These are phyloP conservation scores for Podotricha telesiphe DNA, from an alignment of 2,888 invertebrate genomes.

Conservation along the genomic window DNA sequence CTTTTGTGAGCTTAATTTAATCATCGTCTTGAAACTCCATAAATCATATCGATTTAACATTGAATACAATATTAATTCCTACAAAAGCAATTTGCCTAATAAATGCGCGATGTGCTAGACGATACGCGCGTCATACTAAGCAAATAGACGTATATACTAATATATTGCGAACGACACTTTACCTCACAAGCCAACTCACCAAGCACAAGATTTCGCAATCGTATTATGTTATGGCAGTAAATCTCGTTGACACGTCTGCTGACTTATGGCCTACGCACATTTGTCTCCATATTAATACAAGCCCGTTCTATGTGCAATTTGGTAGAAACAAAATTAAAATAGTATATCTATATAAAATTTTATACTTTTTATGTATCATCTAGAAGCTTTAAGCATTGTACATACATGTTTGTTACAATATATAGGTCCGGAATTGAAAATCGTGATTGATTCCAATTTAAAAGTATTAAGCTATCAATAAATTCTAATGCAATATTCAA, in stretches of 20 bases:
- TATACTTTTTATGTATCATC: no score
- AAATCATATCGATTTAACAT: conserved; percentile 26
- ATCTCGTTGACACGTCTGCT: conserved; percentile 65
- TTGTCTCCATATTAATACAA: conserved; percentile 22
- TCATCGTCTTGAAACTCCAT: conserved; percentile 22
- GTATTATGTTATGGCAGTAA: conserved; percentile 63
- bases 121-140: conserved; percentile 26
- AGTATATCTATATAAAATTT: not conserved
- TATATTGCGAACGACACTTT: conserved; percentile 35
- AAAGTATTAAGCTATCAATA: not conserved
- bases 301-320: conserved; percentile 4
- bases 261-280: conserved; percentile 55
- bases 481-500: not conserved
- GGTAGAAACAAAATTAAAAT: not conserved
- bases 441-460: no score
- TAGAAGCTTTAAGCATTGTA: no score
- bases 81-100: conserved; percentile 32
- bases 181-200: conserved; percentile 36
- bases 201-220: conserved; percentile 60
- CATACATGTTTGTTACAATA: no score
- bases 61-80: conserved; percentile 27
- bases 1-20: conserved; percentile 3
- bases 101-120: conserved; percentile 24
- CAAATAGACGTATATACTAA: conserved; percentile 34
- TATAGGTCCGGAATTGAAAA: no score